Percentiles rank a stretch among this genome's conserved stretches.
These are phyloP conservation scores for Mercenaria mercenaria DNA, from an alignment of 1,140 invertebrate genomes.

Conservation along the genomic window DNA sequence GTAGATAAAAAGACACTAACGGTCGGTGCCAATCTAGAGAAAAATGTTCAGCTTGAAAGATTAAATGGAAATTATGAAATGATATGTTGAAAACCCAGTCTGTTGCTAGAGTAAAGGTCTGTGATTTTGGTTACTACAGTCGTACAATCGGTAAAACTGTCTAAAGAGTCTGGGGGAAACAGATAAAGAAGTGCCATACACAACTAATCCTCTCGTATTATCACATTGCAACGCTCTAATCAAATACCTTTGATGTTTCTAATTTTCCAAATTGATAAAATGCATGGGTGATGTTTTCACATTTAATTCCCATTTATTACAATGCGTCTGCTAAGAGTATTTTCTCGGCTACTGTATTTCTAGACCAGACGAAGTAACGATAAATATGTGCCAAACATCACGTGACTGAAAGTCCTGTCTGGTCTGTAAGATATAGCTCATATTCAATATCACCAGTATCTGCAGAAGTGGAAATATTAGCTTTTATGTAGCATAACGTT, in stretches of 20 bases:
- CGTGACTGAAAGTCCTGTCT: conserved; percentile 11
- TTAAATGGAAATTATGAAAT: too few relatives aligned
- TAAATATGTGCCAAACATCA: neutral
- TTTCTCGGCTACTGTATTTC: neutral
- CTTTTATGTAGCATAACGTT: too few relatives aligned
- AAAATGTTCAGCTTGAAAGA: too few relatives aligned
- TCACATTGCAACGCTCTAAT: conserved; percentile 19
- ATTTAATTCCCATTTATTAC: conserved; percentile 20
- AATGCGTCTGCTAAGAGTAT: neutral
- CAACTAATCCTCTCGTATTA: neutral
- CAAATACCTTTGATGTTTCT: conserved; percentile 9
- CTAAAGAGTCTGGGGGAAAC: neutral
- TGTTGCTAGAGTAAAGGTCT: neutral
- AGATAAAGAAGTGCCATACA: conserved; percentile 7
- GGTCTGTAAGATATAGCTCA: too few relatives aligned
- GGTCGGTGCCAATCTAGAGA: too few relatives aligned
- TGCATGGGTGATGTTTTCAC: conserved; percentile 19
- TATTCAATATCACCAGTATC: too few relatives aligned
- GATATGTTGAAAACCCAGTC: too few relatives aligned
- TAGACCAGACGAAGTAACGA: neutral
- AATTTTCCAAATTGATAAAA: conserved; percentile 30
- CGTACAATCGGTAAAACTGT: neutral
- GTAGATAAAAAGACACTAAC: too few relatives aligned
- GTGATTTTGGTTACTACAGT: neutral
- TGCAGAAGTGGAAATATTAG: too few relatives aligned